phyloP scores from a whole-genome alignment of 2,113 vertebrate species.

The Tringa solitaria region DNA sequence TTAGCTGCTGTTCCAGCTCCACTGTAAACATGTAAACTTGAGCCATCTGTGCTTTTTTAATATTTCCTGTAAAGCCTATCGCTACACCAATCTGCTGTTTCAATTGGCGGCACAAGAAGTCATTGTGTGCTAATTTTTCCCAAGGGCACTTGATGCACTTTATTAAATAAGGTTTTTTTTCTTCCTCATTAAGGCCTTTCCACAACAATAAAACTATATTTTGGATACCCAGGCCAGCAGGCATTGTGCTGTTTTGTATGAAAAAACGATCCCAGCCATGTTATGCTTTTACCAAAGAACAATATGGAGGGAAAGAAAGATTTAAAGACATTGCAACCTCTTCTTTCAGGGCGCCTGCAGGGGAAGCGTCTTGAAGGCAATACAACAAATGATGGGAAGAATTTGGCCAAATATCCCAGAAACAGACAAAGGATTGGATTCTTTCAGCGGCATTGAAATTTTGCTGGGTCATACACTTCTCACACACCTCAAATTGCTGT shows the following conservation, averaged over 20 bases:
- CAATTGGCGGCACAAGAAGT: constrained; percentile 70
- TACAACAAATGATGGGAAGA: not conserved
- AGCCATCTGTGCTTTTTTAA: constrained; percentile 74
- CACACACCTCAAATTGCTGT: not conserved
- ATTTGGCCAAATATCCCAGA: not conserved
- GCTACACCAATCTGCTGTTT: constrained; percentile 48
- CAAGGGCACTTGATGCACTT: constrained; percentile 67
- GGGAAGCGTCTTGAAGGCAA: not conserved
- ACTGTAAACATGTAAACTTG: constrained; percentile 68
- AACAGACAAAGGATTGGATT: not conserved
- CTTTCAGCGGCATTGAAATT: not conserved
- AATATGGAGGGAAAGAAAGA: not conserved
- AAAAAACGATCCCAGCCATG: not conserved
- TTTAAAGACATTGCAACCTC: not conserved
- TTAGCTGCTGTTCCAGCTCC: constrained; percentile 62
- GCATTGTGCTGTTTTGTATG: constrained; percentile 40
- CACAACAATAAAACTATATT: constrained; percentile 63
- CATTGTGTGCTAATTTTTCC: constrained; percentile 75
- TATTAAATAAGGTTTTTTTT: constrained; percentile 67
- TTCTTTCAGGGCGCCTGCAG: not conserved
- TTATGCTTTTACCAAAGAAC: constrained; percentile 23
- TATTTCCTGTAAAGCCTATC: constrained; percentile 71
- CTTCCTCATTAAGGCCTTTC: constrained; percentile 62
- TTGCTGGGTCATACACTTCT: not conserved
- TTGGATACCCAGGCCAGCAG: constrained; percentile 40